Percentiles rank a stretch among this genome's conserved stretches.
These are phyloP conservation scores for Tetranychus piercei DNA, from an alignment of 2,888 invertebrate species.

Conservation along the genomic window DNA sequence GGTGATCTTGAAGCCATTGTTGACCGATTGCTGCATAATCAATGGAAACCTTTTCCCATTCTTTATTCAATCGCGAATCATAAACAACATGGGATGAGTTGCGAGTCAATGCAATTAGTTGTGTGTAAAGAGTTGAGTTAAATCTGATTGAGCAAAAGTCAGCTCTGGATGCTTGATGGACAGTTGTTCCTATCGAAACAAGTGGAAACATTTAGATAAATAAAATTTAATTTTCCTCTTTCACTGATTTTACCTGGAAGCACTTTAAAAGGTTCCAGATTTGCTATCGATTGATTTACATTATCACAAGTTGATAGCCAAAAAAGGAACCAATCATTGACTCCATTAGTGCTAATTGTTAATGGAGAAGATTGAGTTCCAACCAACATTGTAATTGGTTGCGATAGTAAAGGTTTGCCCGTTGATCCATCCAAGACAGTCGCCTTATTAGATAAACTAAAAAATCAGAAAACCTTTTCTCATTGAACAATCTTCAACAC, in stretches of 20 bases:
- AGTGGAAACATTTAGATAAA: neutral
- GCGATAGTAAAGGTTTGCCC: constrained; percentile 42
- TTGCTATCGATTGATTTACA: neutral
- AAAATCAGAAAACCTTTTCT: neutral
- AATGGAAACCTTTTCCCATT: constrained; percentile 33
- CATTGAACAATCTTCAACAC: neutral
- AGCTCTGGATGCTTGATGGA: constrained; percentile 36
- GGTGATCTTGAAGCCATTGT: constrained; percentile 35
- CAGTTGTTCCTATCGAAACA: constrained; percentile 33
- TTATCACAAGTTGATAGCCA: constrained; percentile 42
- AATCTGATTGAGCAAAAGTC: constrained; percentile 51
- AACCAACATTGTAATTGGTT: constrained; percentile 42
- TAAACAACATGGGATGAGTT: constrained; percentile 55
- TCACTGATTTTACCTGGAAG: constrained; percentile 3
- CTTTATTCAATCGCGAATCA: constrained; percentile 40
- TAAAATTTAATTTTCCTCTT: neutral
- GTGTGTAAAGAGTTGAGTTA: constrained; percentile 46
- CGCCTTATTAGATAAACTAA: constrained; percentile 32
- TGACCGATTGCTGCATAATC: constrained; percentile 38
- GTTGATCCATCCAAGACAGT: constrained; percentile 44
- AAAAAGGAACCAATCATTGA: constrained; percentile 56
- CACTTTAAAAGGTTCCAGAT: constrained; percentile 13
- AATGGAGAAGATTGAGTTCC: constrained; percentile 44
- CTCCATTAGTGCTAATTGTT: constrained; percentile 43
- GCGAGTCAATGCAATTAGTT: constrained; percentile 47